A percentile compares a stretch with the other conserved stretches of the same genome.
These are phyloP conservation scores for Balanococcus diminutus DNA, from an alignment of 2,888 invertebrate species.

Conservation along the genomic window DNA sequence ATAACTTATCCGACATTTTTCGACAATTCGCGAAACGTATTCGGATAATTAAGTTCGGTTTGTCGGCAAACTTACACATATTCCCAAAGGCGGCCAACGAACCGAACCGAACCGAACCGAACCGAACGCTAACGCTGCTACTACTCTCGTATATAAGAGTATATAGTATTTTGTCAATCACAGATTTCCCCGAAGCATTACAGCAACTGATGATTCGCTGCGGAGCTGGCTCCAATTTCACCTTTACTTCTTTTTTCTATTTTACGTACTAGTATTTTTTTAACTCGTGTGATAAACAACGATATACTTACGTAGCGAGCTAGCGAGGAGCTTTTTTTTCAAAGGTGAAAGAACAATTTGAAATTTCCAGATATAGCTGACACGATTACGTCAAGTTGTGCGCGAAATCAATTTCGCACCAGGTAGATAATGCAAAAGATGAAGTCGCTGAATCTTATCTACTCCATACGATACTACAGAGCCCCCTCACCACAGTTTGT, in stretches of 20 bases:
- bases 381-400: constrained; percentile 34
- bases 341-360: constrained; percentile 17
- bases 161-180: background rate
- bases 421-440: constrained; percentile 10
- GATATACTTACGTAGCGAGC: background rate
- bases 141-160: background rate
- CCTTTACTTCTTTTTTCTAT: background rate
- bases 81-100: background rate
- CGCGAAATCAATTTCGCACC: constrained; percentile 22
- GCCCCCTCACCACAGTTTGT: no score
- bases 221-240: background rate
- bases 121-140: background rate
- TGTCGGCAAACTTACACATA: background rate
- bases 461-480: no score
- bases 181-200: background rate
- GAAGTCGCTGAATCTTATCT: constrained; percentile 8
- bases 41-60: constrained; percentile 18
- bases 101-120: background rate
- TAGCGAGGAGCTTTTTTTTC: no score
- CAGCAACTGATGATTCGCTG: background rate
- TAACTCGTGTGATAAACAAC: background rate
- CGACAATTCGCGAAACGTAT: background rate
- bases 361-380: constrained; percentile 22
- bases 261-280: background rate
- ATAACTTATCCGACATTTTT: background rate